Conservation (phyloP, 2,888 invertebrate species). For the Allacma fusca region DNA sequence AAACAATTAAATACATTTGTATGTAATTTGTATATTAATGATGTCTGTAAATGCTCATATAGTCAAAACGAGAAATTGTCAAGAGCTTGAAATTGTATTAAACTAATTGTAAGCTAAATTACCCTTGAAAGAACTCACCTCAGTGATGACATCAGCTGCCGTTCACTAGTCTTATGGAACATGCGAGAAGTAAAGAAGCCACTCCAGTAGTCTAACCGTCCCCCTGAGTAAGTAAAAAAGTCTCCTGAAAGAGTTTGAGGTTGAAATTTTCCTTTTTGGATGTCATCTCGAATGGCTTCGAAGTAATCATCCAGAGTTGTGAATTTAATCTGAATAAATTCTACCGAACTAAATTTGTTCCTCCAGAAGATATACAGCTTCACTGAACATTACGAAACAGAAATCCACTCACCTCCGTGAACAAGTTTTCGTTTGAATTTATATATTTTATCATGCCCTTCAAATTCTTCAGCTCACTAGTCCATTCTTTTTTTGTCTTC, state of each 20-base stretch:
- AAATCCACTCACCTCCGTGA: slow-evolving; percentile 76
- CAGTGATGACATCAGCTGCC: slow-evolving; percentile 72
- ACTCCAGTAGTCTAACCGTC: slow-evolving; percentile 96
- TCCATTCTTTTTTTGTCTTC: slow-evolving; percentile 85
- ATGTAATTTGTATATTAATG: too few relatives aligned
- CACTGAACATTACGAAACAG: slow-evolving; percentile 73
- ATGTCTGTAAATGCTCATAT: too few relatives aligned
- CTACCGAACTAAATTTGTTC: too few relatives aligned
- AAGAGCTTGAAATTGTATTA: too few relatives aligned
- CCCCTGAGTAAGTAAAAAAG: slow-evolving; percentile 95
- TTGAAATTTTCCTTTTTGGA: background rate
- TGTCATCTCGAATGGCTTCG: too few relatives aligned
- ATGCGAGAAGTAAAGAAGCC: slow-evolving; percentile 88
- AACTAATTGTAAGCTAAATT: too few relatives aligned
- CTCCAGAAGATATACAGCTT: too few relatives aligned
- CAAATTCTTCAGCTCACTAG: slow-evolving; percentile 88
- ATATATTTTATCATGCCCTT: slow-evolving; percentile 87
- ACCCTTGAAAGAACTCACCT: too few relatives aligned
- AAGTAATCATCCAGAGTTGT: slow-evolving; percentile 2
- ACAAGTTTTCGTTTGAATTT: slow-evolving; percentile 77
- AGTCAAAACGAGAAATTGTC: too few relatives aligned
- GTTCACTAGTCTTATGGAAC: slow-evolving; percentile 91
- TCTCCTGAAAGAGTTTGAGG: slow-evolving; percentile 76
- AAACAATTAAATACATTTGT: too few relatives aligned
- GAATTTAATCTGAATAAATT: too few relatives aligned